Evolutionary conservation across 2,797 vertebrate genomes (phyloP).

Genomic region (Phoebastria nigripes): DNA sequence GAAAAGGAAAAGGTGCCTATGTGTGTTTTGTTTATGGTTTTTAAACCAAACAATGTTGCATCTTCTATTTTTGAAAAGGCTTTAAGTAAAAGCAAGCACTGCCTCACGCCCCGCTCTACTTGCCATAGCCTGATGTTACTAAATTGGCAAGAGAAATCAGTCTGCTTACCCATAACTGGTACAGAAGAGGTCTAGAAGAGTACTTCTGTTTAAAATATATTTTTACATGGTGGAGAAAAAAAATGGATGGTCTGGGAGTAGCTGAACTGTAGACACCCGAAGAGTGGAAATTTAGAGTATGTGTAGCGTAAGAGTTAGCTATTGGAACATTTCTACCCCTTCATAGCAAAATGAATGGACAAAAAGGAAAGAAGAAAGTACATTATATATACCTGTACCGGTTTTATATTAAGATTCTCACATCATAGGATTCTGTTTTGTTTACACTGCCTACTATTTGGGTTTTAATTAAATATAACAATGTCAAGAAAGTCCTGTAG

Average conservation of each 20-base stretch:
- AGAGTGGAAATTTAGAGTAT: not conserved
- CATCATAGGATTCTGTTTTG: not conserved
- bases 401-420: not conserved
- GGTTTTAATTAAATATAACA: not conserved
- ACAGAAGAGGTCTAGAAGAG: not conserved
- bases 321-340: not conserved
- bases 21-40: not conserved
- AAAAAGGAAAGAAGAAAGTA: not conserved
- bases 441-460: not conserved
- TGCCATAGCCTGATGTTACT: not conserved
- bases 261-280: not conserved
- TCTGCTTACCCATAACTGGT: not conserved
- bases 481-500: not conserved
- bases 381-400: not conserved
- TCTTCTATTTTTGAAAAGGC: not conserved
- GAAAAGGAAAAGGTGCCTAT: not conserved
- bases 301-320: not conserved
- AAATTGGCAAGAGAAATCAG: not conserved
- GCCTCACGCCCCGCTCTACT: accelerated
- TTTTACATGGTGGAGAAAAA: not conserved
- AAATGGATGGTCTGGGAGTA: not conserved
- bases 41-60: accelerated
- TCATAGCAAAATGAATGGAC: not conserved
- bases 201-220: not conserved
- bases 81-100: not conserved